phyloP scores from a whole-genome alignment of 1,140 invertebrate species.

The Heliconius congener region DNA sequence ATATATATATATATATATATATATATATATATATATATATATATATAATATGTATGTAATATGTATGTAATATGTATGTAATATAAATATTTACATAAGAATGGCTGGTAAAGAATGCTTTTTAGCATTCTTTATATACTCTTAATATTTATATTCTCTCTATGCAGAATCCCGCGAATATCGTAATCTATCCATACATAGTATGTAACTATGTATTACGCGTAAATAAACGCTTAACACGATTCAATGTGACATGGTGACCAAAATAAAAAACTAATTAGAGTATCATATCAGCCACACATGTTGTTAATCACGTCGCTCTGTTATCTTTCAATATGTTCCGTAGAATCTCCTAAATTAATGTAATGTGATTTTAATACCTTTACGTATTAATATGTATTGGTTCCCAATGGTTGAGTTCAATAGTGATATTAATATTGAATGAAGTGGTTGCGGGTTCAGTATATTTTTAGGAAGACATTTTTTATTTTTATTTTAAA shows the following conservation, averaged over 20 bases:
- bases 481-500: too few species aligned
- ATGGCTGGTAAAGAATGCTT: too few species aligned
- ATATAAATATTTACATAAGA: too few species aligned
- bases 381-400: slow-evolving; percentile 42
- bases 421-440: not conserved
- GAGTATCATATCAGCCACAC: slow-evolving; percentile 6
- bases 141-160: too few species aligned
- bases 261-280: slow-evolving; percentile 1
- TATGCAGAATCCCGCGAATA: too few species aligned
- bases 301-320: slow-evolving; percentile 35
- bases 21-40: too few species aligned
- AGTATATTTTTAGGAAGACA: not conserved
- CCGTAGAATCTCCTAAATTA: slow-evolving; percentile 43
- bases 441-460: not conserved
- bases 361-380: slow-evolving; percentile 45
- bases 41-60: too few species aligned
- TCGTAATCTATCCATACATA: too few species aligned
- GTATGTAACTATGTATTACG: too few species aligned
- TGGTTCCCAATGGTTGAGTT: slow-evolving; percentile 22
- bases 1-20: too few species aligned
- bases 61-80: too few species aligned
- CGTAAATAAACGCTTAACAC: not conserved
- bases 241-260: not conserved
- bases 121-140: too few species aligned
- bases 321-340: slow-evolving; percentile 41